phyloP scores from a whole-genome alignment of 2,113 vertebrate species.

The Phyllostomus hastatus region DNA sequence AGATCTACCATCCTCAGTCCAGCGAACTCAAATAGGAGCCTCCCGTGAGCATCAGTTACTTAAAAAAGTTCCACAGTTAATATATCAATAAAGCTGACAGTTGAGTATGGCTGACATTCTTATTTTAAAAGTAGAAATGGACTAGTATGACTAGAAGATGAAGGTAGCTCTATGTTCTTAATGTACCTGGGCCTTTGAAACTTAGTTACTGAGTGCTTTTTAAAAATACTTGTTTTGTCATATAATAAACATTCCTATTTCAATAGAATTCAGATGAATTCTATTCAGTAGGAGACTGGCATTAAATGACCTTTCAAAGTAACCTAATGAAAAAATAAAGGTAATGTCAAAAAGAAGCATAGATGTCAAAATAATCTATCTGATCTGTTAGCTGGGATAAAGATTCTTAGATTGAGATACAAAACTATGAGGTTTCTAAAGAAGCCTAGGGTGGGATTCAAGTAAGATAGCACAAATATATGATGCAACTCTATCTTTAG shows the following conservation, averaged over 20 bases:
- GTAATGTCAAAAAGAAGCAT: neutral
- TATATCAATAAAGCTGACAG: slow-evolving; percentile 6
- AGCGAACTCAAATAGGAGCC: slow-evolving; percentile 15
- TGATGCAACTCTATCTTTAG: neutral
- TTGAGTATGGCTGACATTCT: neutral
- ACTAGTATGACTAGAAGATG: neutral
- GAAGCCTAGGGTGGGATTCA: neutral
- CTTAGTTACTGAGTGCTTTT: neutral
- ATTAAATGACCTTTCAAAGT: neutral
- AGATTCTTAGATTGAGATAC: neutral
- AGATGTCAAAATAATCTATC: neutral
- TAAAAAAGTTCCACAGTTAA: slow-evolving; percentile 29
- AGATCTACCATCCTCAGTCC: slow-evolving; percentile 12
- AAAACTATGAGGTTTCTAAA: neutral
- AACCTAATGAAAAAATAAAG: neutral
- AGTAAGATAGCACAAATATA: neutral
- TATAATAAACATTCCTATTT: neutral
- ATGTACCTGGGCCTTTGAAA: neutral
- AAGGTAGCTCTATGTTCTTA: neutral
- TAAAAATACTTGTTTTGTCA: neutral
- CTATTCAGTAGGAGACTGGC: neutral
- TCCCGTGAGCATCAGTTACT: slow-evolving; percentile 29
- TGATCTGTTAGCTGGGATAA: neutral
- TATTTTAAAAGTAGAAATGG: neutral
- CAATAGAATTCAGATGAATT: neutral